Evolutionary conservation across 2,113 vertebrate genomes (phyloP).

Genomic region (Phrynosoma platyrhinos): DNA sequence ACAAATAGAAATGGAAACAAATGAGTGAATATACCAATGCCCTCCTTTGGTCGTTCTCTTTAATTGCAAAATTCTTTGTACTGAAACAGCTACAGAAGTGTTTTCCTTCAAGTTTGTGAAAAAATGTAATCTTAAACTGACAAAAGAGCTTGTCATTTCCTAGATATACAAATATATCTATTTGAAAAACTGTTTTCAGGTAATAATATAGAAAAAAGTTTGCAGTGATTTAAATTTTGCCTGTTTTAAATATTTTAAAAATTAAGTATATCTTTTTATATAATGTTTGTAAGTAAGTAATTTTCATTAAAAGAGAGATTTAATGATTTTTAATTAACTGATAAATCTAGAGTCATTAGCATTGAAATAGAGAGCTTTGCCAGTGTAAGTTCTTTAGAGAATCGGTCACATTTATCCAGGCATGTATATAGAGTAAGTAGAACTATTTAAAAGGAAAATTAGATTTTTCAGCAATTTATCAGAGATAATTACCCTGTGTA

Average conservation of each 20-base stretch:
- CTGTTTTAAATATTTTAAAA: constrained; percentile 31
- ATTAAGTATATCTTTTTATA: neutral
- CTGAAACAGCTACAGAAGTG: neutral
- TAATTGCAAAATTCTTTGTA: neutral
- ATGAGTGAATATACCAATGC: too few species aligned
- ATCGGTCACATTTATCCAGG: constrained; percentile 65
- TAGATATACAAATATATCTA: too few species aligned
- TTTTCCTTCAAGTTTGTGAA: neutral
- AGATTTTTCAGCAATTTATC: constrained; percentile 79
- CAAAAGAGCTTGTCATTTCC: neutral
- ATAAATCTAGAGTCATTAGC: constrained; percentile 37
- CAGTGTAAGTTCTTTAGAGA: constrained; percentile 38
- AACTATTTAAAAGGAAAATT: constrained; percentile 79
- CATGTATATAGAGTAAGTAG: constrained; percentile 66
- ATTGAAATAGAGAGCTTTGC: constrained; percentile 50
- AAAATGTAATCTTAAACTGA: constrained; percentile 16
- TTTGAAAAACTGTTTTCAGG: too few species aligned
- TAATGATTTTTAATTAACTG: constrained; percentile 30
- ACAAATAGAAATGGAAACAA: too few species aligned
- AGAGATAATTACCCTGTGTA: constrained; percentile 80
- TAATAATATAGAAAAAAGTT: too few species aligned
- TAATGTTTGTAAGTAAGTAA: neutral
- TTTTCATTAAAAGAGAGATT: constrained; percentile 29
- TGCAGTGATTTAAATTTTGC: neutral
- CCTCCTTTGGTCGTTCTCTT: too few species aligned